Evolutionary conservation across 37 sponge, comb jelly and placozoan species (phyloP).

Genomic region (Agelas oroides): DNA sequence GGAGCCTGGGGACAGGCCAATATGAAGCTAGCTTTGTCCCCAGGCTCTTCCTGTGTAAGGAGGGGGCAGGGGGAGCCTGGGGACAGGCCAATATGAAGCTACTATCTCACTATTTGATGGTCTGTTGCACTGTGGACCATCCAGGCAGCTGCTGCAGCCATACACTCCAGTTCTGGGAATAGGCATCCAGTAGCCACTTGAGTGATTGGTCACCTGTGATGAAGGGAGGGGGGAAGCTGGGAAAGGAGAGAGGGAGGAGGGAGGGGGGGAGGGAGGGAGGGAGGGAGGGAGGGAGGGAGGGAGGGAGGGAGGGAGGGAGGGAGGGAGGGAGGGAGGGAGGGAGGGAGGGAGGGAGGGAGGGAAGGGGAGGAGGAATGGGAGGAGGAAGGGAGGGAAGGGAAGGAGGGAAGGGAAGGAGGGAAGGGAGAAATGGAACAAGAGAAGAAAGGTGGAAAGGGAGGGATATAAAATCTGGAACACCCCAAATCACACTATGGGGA

Average conservation of each 20-base stretch:
- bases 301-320: neutral
- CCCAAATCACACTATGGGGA: no score
- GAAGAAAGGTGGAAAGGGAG: neutral
- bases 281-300: neutral
- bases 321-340: neutral
- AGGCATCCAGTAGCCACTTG: constrained; percentile 76
- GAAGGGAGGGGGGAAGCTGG: constrained; percentile 83
- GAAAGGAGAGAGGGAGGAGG: neutral
- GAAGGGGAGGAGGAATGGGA: neutral
- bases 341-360: neutral
- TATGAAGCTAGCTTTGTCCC: no score
- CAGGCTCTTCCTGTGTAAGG: no score
- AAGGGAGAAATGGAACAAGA: neutral
- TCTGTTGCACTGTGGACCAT: neutral
- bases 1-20: no score
- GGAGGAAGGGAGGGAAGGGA: neutral
- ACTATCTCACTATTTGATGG: constrained; percentile 2
- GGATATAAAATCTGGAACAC: no score
- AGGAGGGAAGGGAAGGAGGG: neutral
- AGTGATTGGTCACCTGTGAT: constrained; percentile 71
- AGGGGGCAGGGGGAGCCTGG: no score
- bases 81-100: no score
- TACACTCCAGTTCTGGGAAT: constrained; percentile 50
- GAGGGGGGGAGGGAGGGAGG: neutral
- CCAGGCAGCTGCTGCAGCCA: constrained; percentile 56